phyloP scores from a whole-genome alignment of 2,888 invertebrate species.

The Eledona agricola region DNA sequence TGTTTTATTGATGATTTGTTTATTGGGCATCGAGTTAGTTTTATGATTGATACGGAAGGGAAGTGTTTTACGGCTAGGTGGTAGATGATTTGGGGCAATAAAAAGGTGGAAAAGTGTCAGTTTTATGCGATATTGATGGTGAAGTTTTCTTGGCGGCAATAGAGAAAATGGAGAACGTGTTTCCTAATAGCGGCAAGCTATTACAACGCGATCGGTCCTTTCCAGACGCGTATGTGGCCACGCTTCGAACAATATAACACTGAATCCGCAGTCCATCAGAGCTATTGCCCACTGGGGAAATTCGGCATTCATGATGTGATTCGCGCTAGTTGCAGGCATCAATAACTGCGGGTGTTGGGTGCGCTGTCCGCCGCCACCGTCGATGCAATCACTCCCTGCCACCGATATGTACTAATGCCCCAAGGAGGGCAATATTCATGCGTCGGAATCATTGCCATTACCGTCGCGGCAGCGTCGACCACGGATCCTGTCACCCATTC shows the following conservation, averaged over 20 bases:
- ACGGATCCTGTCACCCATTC: constrained; percentile 27
- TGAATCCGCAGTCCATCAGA: constrained; percentile 57
- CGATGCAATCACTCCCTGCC: constrained; percentile 53
- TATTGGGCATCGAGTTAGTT: constrained; percentile 3
- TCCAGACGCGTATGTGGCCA: constrained; percentile 36
- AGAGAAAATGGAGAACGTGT: constrained; percentile 36
- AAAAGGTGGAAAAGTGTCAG: constrained; percentile 35
- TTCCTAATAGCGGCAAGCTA: constrained; percentile 40
- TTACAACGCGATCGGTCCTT: constrained; percentile 43
- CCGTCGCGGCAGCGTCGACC: constrained; percentile 16
- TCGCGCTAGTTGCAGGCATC: constrained; percentile 58
- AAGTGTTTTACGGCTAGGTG: constrained; percentile 23
- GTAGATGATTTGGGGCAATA: constrained; percentile 26
- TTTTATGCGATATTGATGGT: constrained; percentile 38
- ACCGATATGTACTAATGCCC: constrained; percentile 55
- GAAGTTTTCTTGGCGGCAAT: constrained; percentile 35
- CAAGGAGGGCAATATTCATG: constrained; percentile 49
- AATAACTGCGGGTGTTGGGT: constrained; percentile 51
- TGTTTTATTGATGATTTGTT: constrained; percentile 18
- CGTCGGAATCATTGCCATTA: constrained; percentile 40
- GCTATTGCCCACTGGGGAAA: constrained; percentile 58
- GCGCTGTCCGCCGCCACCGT: constrained; percentile 24
- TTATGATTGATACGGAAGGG: constrained; percentile 21
- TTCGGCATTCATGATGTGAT: constrained; percentile 60
- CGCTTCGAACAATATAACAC: constrained; percentile 49